These are phyloP conservation scores for Phrynocephalus forsythii DNA, from an alignment of 2,797 vertebrate genomes.

Conservation along the genomic window DNA sequence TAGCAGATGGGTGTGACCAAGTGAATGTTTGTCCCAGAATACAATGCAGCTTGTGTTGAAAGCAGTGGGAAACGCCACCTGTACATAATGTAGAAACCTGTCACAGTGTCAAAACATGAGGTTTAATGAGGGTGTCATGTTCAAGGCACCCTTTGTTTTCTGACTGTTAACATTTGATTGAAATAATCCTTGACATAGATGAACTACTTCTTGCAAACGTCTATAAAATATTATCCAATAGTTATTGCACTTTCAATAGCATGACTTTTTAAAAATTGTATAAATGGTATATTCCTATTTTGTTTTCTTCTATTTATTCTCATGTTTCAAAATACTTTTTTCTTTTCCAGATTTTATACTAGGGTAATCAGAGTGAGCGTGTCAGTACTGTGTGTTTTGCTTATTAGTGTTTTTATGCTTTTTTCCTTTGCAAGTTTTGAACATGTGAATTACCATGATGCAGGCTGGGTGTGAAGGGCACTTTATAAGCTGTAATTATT, in stretches of 20 bases:
- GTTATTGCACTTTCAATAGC: constrained; percentile 39
- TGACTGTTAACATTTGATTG: constrained; percentile 33
- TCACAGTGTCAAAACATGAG: not conserved
- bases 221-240: constrained; percentile 27
- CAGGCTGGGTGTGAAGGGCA: constrained; percentile 28
- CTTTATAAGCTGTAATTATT: constrained; percentile 13
- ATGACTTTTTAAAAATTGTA: constrained; percentile 34
- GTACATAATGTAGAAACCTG: not conserved
- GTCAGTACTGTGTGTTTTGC: constrained; percentile 25
- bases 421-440: constrained; percentile 38
- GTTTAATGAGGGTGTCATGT: constrained; percentile 4
- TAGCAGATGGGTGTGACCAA: not conserved
- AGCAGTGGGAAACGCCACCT: not conserved
- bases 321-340: constrained; percentile 14
- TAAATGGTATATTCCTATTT: constrained; percentile 21
- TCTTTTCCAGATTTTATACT: constrained; percentile 49
- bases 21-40: accelerated
- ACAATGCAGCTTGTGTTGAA: not conserved
- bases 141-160: constrained; percentile 20
- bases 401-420: not conserved
- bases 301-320: constrained; percentile 46
- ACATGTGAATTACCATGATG: constrained; percentile 36
- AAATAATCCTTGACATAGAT: constrained; percentile 16
- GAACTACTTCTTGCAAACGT: constrained; percentile 11
- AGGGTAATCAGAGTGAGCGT: constrained; percentile 7